Conservation (phyloP, 2,797 vertebrate species). For the Amblyraja radiata region DNA sequence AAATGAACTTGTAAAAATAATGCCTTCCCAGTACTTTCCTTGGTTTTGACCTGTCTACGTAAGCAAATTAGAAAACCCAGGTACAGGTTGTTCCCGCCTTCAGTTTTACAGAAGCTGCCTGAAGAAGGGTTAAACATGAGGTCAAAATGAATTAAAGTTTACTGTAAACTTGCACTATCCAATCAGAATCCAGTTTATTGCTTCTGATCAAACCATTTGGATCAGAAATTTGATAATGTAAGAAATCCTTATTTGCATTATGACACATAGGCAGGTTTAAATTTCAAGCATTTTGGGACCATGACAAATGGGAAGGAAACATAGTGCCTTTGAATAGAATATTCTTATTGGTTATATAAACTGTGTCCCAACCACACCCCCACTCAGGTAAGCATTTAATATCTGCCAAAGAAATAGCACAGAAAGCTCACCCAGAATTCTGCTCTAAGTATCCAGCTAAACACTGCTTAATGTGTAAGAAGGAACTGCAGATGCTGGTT, state of each 20-base stretch:
- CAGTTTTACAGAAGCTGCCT: constrained; percentile 48
- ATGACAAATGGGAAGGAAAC: background rate
- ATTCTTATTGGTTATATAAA: background rate
- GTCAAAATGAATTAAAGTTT: constrained; percentile 54
- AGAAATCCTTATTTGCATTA: constrained; percentile 55
- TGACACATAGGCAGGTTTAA: constrained; percentile 44
- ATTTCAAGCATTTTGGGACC: constrained; percentile 10
- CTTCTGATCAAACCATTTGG: constrained; percentile 55
- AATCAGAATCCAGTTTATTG: constrained; percentile 49
- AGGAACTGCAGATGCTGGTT: too few relatives aligned
- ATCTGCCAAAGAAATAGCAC: background rate
- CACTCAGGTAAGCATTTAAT: background rate
- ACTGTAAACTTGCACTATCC: constrained; percentile 47
- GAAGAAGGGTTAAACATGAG: constrained; percentile 47
- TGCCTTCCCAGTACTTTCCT: background rate
- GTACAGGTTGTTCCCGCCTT: constrained; percentile 43
- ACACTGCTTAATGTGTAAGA: background rate
- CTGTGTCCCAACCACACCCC: background rate
- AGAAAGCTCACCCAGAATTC: background rate
- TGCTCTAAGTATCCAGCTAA: background rate
- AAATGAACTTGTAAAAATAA: background rate
- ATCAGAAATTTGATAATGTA: constrained; percentile 59
- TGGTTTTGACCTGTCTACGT: background rate
- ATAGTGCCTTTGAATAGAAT: background rate
- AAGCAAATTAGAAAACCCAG: background rate